phyloP scores from a whole-genome alignment of 2,888 invertebrate genomes.

The Campoplex nolae region DNA sequence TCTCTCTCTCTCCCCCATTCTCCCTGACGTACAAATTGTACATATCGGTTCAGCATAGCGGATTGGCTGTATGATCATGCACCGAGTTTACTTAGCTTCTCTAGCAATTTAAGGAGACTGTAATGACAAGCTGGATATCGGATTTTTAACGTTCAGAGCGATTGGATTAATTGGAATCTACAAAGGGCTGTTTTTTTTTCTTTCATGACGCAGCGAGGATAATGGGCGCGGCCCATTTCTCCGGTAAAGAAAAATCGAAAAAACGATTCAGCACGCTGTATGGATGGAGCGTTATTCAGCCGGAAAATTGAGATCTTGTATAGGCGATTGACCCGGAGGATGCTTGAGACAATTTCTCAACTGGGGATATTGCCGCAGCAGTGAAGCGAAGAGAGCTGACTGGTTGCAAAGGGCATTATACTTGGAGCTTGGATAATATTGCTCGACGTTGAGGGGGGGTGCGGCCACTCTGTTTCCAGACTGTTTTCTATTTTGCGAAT shows the following conservation, averaged over 20 bases:
- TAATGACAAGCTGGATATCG: conserved; percentile 12
- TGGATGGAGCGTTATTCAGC: conserved; percentile 39
- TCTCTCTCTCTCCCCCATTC: conserved; percentile 25
- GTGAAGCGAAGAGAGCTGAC: conserved; percentile 37
- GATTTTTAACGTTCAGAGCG: neutral
- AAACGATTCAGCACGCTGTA: neutral
- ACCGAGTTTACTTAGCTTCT: neutral
- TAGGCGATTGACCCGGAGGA: conserved; percentile 48
- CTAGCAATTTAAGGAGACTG: neutral
- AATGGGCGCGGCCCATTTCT: neutral
- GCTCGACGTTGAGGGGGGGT: neutral
- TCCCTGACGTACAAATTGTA: conserved; percentile 49
- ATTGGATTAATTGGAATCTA: neutral
- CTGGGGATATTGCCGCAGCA: conserved; percentile 41
- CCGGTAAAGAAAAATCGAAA: neutral
- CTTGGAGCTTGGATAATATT: neutral
- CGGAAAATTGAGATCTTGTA: conserved; percentile 56
- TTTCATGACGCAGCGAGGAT: neutral
- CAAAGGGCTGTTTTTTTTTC: neutral
- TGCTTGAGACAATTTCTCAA: conserved; percentile 59
- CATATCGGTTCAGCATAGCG: conserved; percentile 24
- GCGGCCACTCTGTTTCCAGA: conserved; percentile 20
- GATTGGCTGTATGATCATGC: neutral
- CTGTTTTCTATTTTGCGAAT: conserved; percentile 53
- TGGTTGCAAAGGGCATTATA: conserved; percentile 31